Evolutionary conservation across 2,113 vertebrate species (phyloP).

Genomic region (Girardinichthys multiradiatus): DNA sequence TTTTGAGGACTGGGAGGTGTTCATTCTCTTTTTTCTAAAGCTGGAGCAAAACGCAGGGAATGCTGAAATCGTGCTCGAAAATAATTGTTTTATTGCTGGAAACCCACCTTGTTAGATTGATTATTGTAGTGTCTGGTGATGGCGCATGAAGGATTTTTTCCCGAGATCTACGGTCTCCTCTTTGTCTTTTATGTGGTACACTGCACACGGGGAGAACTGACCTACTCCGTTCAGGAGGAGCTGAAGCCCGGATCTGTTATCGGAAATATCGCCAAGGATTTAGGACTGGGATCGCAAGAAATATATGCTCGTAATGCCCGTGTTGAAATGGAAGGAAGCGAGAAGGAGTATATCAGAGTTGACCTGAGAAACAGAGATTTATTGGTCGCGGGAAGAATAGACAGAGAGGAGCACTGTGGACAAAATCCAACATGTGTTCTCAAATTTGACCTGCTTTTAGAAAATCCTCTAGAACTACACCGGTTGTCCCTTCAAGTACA

Average conservation of each 20-base stretch:
- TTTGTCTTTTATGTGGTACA: neutral
- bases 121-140: neutral
- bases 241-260: slow-evolving; percentile 77
- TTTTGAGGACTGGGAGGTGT: no score
- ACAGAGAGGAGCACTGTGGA: slow-evolving; percentile 80
- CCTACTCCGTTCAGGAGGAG: slow-evolving; percentile 81
- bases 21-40: no score
- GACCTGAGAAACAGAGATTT: slow-evolving; percentile 74
- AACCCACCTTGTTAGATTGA: neutral
- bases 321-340: slow-evolving; percentile 46
- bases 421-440: slow-evolving; percentile 67
- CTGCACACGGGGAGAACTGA: slow-evolving; percentile 60
- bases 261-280: slow-evolving; percentile 80
- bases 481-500: no score
- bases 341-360: slow-evolving; percentile 74
- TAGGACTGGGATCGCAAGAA: slow-evolving; percentile 65
- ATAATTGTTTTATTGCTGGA: neutral
- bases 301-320: slow-evolving; percentile 66
- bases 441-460: slow-evolving; percentile 76
- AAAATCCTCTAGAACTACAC: slow-evolving; percentile 49
- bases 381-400: slow-evolving; percentile 75
- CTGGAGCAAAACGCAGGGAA: no score
- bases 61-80: neutral
- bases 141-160: neutral
- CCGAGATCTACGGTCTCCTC: slow-evolving; percentile 16